Base-by-base conservation (phyloP, 2,797 vertebrate genomes). In the Huso huso region DNA sequence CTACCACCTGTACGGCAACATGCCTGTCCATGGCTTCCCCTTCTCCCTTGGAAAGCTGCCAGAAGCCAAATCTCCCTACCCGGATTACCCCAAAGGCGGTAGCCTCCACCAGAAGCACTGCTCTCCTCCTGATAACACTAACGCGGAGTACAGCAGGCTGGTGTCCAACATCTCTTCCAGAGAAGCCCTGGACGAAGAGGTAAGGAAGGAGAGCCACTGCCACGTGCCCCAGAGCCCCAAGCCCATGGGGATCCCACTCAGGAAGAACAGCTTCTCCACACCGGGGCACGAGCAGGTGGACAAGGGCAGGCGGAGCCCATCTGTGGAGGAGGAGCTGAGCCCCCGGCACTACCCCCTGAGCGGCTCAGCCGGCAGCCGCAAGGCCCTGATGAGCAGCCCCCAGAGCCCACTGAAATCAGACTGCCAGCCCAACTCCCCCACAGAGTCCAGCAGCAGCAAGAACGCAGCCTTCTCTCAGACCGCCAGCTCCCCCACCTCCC, bases 381-480 rank as follows among this genome's bases (percentile, higher is more conserved):
- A 91, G 77, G 80, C 81, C 53, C 90, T 94, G 71, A 82, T 83
- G 3, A 88, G 92, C 50, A 95, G 92, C 71, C 95, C 95, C 0
- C 93, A 91, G 74, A 98, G 95, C 75, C 95, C 95, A 0, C 93
- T 94, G 70, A 90, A 95, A 70, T 98, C 94, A 0, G 95, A 98
- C 86, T 95, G 96, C 78, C 95, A 97, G 71, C 96, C 96, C 68
- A 97, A 98, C 82, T 98, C 96, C 0, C 96, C 95, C 10, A 96
- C 94, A 0, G 96, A 98, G 80, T 98, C 96, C 74, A 95, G 93
- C 83, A 94, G 96, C 87, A 95, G 95, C 86, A 92, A 88, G 76
- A 95, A 94, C 0, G 94, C 95, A 50, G 82, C 88, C 50, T 85
- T 95, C 23, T 68, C 84, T 68, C 89, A 89, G 76, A 83, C 84